Evolutionary conservation across 2,888 invertebrate genomes (phyloP), one percentile per base, ranked within the genome.

Genomic region (Nebria brevicollis): DNA sequence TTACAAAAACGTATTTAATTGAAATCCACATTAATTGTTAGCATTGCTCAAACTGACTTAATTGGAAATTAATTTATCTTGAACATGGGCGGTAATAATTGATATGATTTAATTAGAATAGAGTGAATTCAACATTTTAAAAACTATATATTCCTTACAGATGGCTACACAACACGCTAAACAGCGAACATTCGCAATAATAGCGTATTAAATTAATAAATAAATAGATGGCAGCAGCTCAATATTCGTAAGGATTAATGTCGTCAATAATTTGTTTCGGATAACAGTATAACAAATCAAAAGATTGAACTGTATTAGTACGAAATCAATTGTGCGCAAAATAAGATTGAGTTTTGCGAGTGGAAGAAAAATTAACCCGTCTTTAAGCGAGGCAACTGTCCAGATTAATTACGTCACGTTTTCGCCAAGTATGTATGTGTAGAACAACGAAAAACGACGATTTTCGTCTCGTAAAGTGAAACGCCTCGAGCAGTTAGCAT

Each of bases 381-480:
- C 41, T 41, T 13, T 72, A 6, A 34, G 34, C 0, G n/a, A 34
- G 34, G 13, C 26, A 72, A 72, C 20, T n/a, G 20, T 72, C 7
- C 26, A 26, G 72, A 72, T 72, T 72, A 72, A 72, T 72, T 72
- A 72, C 72, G 72, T 72, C 72, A 72, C 72, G 72, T 72, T 34
- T 25, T n/a, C 20, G 54, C 34, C 34, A 34, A 34, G 34, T 34
- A 34, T 54, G 54, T 54, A 13, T 54, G 54, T 13, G 54, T 54
- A 13, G 13, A 54, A 8, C 8, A 13, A 8, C 54, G 54, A 54
- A 54, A 54, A 54, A 54, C 54, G 11, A 54, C 54, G 54, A 54
- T 54, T 54, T 54, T 54, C 54, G 54, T 54, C 54, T 54, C 6
- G 54, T 54, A 54, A 54, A 54, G 54, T 54, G 54, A 54, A 54